Evolutionary conservation across 2,113 vertebrate genomes (phyloP), one percentile per base, ranked within the genome.

Genomic region (Thunnus maccoyii): DNA sequence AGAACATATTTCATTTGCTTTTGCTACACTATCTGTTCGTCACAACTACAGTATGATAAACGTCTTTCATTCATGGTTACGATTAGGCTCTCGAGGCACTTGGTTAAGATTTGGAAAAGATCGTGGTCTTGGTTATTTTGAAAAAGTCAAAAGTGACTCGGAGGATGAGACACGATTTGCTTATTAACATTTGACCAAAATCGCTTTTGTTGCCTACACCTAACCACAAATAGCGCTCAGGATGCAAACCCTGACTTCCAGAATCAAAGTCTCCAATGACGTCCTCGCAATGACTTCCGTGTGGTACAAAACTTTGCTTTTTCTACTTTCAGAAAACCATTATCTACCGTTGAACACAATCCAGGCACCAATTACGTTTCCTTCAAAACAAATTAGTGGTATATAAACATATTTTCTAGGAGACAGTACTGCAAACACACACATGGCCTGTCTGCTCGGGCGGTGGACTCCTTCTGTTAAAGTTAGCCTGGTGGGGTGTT

Each of bases 381-480:
- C 36, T 54, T 71, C 12, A 30, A 25, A 18, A 41, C 16, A 6
- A 70, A 66, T 32, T 48, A 22, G n/a, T 13, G 20, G 18, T 11
- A 20, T 50, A 5, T 2, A 63, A 54, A 32, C 41, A 48, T 22
- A 4, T 30, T 47, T 75, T 56, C 12, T 6, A 55, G 44, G 41
- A 57, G 44, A 61, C 63, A 20, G 13, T 62, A 54, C 36, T 44
- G 4, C 17, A 52, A 50, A 60, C 61, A 55, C 48, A 72, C 52
- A 70, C 66, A 71, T 13, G 50, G 36, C 30, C 27, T 22, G 67
- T 62, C 18, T 79, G 54, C 65, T 65, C 55, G 47, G 32, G 41
- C 22, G 78, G 50, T 62, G 47, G 36, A 18, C 55, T 63, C 48
- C 22, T 54, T 66, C 67, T 86, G 73, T 63, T 44, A 32, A 46